These are phyloP conservation scores for Pituophis catenifer DNA, from an alignment of 2,113 vertebrate genomes.

Conservation along the genomic window DNA sequence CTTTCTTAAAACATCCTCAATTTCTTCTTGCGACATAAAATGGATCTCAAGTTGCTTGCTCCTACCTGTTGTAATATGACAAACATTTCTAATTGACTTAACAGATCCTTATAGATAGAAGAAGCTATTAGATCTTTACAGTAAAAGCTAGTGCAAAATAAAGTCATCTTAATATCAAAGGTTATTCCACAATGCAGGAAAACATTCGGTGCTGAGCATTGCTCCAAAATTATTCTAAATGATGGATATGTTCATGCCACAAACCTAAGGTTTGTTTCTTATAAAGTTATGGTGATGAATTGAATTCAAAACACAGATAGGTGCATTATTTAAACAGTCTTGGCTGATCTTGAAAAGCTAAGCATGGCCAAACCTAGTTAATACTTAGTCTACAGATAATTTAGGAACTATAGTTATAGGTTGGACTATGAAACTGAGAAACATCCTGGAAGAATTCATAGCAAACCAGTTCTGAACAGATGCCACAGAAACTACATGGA, in stretches of 20 bases:
- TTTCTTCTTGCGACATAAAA: slow-evolving; percentile 86
- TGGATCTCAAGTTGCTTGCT: slow-evolving; percentile 76
- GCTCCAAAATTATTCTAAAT: not conserved
- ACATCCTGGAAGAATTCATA: not conserved
- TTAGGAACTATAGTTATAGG: not conserved
- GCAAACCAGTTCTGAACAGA: not conserved
- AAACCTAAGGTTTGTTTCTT: not conserved
- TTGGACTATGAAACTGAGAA: not conserved
- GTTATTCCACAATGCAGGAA: not conserved
- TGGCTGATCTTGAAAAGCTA: not conserved
- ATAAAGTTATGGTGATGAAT: not conserved
- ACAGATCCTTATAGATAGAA: not conserved
- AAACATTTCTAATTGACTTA: slow-evolving; percentile 1
- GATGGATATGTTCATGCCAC: not conserved
- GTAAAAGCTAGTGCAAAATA: not conserved
- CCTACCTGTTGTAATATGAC: slow-evolving; percentile 68
- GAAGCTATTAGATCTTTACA: not conserved
- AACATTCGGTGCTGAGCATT: not conserved
- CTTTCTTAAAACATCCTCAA: slow-evolving; percentile 79
- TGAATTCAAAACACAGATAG: not conserved
- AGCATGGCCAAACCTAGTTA: not conserved
- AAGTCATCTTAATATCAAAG: not conserved
- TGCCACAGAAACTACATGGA: not conserved
- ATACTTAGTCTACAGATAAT: not conserved
- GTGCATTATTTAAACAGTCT: not conserved